Conservation (phyloP, 2,797 vertebrate genomes). For the Lepus townsendii region DNA sequence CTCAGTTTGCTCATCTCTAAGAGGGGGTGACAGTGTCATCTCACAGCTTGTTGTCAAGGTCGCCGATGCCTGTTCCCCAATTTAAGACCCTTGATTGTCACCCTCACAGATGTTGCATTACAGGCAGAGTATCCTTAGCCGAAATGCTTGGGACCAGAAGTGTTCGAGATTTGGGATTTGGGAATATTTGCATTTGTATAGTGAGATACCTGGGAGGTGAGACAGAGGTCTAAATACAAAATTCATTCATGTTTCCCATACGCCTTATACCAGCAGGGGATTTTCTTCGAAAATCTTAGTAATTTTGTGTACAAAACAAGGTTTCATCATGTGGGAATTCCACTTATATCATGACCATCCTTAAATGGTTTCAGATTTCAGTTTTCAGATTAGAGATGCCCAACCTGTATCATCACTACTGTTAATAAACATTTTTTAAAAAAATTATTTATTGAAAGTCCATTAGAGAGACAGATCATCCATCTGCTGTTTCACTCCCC, state of each 20-base stretch:
- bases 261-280: background rate
- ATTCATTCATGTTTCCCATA: background rate
- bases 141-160: background rate
- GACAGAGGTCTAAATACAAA: too few species aligned
- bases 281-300: background rate
- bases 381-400: background rate
- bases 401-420: too few species aligned
- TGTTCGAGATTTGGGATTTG: background rate
- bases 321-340: background rate
- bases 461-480: too few species aligned
- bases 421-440: too few species aligned
- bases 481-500: too few species aligned
- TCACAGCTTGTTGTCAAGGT: background rate
- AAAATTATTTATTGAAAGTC: too few species aligned
- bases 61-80: background rate
- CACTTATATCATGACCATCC: background rate
- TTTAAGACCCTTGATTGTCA: background rate
- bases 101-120: background rate
- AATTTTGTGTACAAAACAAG: background rate
- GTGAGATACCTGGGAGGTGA: background rate
- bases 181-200: background rate
- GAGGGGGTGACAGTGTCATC: background rate
- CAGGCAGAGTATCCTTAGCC: background rate
- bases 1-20: slow-evolving; percentile 55
- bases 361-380: background rate